Conservation (phyloP, 2,113 vertebrate genomes). For the Ovibos moschatus region DNA sequence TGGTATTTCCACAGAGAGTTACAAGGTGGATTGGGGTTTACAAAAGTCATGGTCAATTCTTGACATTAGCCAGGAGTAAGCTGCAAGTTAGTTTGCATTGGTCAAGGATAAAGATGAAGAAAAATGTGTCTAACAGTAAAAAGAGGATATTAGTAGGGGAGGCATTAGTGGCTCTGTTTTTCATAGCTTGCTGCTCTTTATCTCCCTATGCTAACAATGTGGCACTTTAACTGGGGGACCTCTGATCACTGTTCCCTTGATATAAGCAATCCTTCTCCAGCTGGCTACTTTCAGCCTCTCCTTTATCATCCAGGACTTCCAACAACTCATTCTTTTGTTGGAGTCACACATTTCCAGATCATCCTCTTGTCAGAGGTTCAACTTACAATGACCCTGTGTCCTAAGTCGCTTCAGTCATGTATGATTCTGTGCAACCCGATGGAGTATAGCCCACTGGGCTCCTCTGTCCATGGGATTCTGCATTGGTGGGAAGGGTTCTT, state of each 20-base stretch:
- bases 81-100: not conserved
- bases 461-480: not conserved
- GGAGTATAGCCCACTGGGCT: not conserved
- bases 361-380: not conserved
- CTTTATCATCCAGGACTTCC: not conserved
- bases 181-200: not conserved
- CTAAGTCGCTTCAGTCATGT: rapidly evolving
- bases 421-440: not conserved
- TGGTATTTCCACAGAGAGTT: not conserved
- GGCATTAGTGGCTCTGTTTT: not conserved
- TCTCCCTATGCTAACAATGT: not conserved
- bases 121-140: not conserved
- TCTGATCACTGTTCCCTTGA: not conserved
- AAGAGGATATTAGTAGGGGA: not conserved
- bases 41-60: not conserved
- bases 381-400: not conserved
- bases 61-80: not conserved
- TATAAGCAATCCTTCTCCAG: not conserved
- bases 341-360: not conserved
- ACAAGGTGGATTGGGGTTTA: not conserved
- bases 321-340: not conserved
- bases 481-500: not conserved
- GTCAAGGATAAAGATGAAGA: not conserved
- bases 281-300: not conserved
- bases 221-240: not conserved